These are phyloP conservation scores for Chironomus tepperi DNA, from an alignment of 1,140 invertebrate genomes.

Conservation along the genomic window DNA sequence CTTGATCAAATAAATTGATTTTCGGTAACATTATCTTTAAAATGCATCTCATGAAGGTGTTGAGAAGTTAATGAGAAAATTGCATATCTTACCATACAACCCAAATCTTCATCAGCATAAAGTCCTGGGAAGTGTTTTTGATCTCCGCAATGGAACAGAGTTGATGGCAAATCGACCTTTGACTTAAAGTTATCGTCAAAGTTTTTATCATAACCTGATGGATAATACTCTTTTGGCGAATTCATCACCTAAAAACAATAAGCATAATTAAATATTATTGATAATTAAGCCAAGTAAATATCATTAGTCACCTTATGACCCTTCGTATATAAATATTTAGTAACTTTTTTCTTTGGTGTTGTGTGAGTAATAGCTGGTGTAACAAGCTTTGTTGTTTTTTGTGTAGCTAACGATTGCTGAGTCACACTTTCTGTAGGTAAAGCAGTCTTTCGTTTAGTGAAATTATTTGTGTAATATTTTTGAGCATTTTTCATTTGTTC, in stretches of 20 bases:
- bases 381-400: slow-evolving; percentile 32
- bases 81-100: slow-evolving; percentile 65
- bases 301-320: slow-evolving; percentile 24
- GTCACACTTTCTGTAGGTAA: too few relatives aligned
- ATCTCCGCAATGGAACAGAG: slow-evolving; percentile 76
- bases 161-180: slow-evolving; percentile 74
- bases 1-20: too few relatives aligned
- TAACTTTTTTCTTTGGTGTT: slow-evolving; percentile 38
- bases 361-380: slow-evolving; percentile 41
- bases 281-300: neutral
- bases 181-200: slow-evolving; percentile 79
- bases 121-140: slow-evolving; percentile 84
- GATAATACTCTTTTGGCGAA: slow-evolving; percentile 78
- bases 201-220: slow-evolving; percentile 75
- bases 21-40: too few relatives aligned
- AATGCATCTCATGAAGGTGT: too few relatives aligned
- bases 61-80: neutral
- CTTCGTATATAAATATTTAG: slow-evolving; percentile 29
- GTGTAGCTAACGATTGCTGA: slow-evolving; percentile 16
- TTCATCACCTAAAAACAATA: slow-evolving; percentile 62
- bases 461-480: slow-evolving; percentile 28
- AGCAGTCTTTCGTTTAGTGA: too few relatives aligned
- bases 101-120: slow-evolving; percentile 82
- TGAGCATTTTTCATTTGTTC: slow-evolving; percentile 50
- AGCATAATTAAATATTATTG: too few relatives aligned